Percentiles rank a stretch among this genome's conserved stretches.
Conservation (phyloP, 2,888 invertebrate genomes). For the Melanostoma mellinum region DNA sequence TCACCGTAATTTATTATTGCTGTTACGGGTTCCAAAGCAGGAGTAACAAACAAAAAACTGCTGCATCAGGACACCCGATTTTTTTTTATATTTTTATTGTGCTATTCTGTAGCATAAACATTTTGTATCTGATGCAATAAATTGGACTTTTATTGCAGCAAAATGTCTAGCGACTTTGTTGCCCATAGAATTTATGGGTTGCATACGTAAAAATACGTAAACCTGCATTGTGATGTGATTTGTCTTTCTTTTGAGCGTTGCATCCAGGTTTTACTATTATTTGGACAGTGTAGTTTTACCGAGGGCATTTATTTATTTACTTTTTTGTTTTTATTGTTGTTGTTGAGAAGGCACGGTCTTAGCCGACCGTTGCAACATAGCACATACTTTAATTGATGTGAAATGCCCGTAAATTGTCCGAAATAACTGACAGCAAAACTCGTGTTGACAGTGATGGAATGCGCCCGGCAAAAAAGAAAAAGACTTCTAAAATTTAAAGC, state of each 20-base stretch:
- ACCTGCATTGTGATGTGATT: conserved; percentile 73
- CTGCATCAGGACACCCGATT: conserved; percentile 61
- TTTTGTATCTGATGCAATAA: conserved; percentile 73
- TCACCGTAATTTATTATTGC: conserved; percentile 69
- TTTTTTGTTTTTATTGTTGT: neutral
- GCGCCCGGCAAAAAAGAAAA: conserved; percentile 30
- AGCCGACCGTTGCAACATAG: conserved; percentile 38
- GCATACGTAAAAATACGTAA: conserved; percentile 73
- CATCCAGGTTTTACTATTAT: conserved; percentile 70
- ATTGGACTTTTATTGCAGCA: conserved; percentile 73
- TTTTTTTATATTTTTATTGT: neutral
- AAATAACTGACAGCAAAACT: conserved; percentile 62
- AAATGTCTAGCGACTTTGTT: conserved; percentile 73
- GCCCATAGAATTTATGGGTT: conserved; percentile 70
- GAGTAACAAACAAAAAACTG: conserved; percentile 43
- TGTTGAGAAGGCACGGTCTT: conserved; percentile 42
- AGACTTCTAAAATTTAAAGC: conserved; percentile 26
- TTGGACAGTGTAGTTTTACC: conserved; percentile 27
- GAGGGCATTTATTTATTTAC: neutral
- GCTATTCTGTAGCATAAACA: conserved; percentile 60
- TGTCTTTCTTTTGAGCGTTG: conserved; percentile 72
- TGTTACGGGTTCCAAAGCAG: conserved; percentile 47
- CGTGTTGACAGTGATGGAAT: conserved; percentile 69
- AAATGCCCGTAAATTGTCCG: conserved; percentile 67
- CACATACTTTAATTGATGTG: conserved; percentile 70